These are phyloP conservation scores for Pelodiscus sinensis DNA, from an alignment of 2,113 vertebrate genomes.

Conservation along the genomic window DNA sequence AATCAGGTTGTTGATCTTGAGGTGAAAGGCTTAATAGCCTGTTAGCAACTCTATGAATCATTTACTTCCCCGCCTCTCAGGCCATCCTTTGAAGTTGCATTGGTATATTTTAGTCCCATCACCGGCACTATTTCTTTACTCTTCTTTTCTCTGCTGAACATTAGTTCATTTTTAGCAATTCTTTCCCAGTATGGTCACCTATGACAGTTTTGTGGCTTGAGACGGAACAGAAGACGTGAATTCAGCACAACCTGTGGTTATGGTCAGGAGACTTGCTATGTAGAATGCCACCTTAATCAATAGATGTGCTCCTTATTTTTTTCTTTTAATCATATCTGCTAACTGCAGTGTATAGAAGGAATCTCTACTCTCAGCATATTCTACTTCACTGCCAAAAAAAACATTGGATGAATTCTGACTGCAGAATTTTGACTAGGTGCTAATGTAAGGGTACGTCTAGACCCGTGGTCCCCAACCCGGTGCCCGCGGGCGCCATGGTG, in stretches of 20 bases:
- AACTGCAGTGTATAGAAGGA: not conserved
- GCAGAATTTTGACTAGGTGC: not conserved
- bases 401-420: not conserved
- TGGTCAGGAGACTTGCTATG: not conserved
- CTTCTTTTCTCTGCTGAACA: not conserved
- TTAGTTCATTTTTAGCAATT: too few relatives aligned
- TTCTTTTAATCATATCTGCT: not conserved
- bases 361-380: not conserved
- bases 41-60: not conserved
- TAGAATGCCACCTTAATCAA: not conserved
- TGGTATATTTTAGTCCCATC: not conserved
- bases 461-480: too few relatives aligned
- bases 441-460: too few relatives aligned
- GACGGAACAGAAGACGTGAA: accelerated
- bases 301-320: not conserved
- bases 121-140: not conserved
- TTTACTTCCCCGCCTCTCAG: not conserved
- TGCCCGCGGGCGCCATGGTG: too few relatives aligned
- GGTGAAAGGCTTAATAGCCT: not conserved
- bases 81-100: not conserved
- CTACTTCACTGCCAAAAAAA: not conserved
- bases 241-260: not conserved
- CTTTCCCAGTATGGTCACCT: not conserved
- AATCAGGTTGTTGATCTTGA: not conserved
- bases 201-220: not conserved